Percentiles rank a stretch among this genome's conserved stretches.
phyloP scores from a whole-genome alignment of 2,888 invertebrate species.

The Dynastes maya region DNA sequence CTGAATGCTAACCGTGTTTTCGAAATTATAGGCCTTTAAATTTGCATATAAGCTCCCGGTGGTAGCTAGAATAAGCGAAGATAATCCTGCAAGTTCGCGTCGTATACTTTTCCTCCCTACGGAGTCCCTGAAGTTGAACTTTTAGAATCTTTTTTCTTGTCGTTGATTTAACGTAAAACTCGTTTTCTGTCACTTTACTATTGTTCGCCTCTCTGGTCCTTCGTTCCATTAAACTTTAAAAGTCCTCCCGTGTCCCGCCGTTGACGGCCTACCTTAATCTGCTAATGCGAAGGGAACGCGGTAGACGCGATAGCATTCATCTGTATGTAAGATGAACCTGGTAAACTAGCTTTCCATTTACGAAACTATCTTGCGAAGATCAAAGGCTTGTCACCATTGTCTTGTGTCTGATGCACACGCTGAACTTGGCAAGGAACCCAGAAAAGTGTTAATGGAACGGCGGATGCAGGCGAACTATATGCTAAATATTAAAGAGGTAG shows the following conservation, averaged over 20 bases:
- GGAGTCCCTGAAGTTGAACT: too few relatives aligned
- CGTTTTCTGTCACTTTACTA: constrained; percentile 2
- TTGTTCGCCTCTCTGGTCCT: background rate
- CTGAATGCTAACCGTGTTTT: too few relatives aligned
- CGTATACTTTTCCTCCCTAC: too few relatives aligned
- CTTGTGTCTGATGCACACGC: constrained; percentile 29
- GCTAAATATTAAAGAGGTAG: constrained; percentile 32
- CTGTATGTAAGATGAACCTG: constrained; percentile 34
- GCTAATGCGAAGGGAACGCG: constrained; percentile 16
- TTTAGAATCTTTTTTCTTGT: background rate
- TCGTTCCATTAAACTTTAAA: background rate
- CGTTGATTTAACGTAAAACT: constrained; percentile 5
- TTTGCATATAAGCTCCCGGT: too few relatives aligned
- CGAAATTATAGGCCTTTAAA: too few relatives aligned
- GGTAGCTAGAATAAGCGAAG: too few relatives aligned
- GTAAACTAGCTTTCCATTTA: constrained; percentile 38
- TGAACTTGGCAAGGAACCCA: constrained; percentile 19
- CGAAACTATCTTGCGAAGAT: constrained; percentile 37
- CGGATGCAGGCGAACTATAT: constrained; percentile 21
- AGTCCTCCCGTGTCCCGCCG: background rate
- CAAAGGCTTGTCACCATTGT: constrained; percentile 34
- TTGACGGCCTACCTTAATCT: constrained; percentile 7
- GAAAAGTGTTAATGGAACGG: constrained; percentile 38
- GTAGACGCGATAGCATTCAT: constrained; percentile 14
- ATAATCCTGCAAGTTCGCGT: too few relatives aligned